Evolutionary conservation across 2,888 invertebrate species (phyloP).

Genomic region (Ceramica pisi): DNA sequence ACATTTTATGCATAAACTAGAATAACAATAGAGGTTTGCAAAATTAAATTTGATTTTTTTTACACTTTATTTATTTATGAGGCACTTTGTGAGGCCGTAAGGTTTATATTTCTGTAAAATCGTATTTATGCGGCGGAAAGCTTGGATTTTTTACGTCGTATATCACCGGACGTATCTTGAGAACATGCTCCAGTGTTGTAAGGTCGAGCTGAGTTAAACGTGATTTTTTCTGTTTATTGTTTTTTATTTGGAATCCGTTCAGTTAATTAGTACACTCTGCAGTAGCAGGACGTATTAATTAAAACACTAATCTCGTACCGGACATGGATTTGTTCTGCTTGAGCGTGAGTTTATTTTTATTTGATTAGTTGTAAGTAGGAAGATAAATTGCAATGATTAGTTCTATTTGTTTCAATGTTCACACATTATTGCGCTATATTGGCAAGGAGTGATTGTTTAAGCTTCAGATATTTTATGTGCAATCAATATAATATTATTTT

Average conservation of each 20-base stretch:
- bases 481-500: neutral
- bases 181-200: constrained; percentile 71
- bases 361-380: constrained; percentile 37
- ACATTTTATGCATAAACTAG: constrained; percentile 70
- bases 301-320: constrained; percentile 72
- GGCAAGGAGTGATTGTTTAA: constrained; percentile 20
- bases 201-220: constrained; percentile 72
- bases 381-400: constrained; percentile 19
- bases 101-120: constrained; percentile 58
- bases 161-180: constrained; percentile 78
- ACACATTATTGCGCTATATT: constrained; percentile 6
- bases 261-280: constrained; percentile 84
- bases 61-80: too few relatives aligned
- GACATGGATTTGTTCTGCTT: constrained; percentile 81
- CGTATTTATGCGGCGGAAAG: constrained; percentile 45
- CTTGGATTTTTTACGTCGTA: constrained; percentile 38
- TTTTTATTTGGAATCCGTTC: constrained; percentile 81
- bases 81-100: constrained; percentile 53
- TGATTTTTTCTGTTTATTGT: constrained; percentile 78
- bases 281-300: constrained; percentile 83
- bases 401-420: constrained; percentile 1
- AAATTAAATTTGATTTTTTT: constrained; percentile 58
- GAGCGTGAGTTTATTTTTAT: constrained; percentile 70
- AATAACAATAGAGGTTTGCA: constrained; percentile 63
- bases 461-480: constrained; percentile 20